Evolutionary conservation across 2,797 vertebrate species (phyloP).

Genomic region (Phalloptychus januarius): DNA sequence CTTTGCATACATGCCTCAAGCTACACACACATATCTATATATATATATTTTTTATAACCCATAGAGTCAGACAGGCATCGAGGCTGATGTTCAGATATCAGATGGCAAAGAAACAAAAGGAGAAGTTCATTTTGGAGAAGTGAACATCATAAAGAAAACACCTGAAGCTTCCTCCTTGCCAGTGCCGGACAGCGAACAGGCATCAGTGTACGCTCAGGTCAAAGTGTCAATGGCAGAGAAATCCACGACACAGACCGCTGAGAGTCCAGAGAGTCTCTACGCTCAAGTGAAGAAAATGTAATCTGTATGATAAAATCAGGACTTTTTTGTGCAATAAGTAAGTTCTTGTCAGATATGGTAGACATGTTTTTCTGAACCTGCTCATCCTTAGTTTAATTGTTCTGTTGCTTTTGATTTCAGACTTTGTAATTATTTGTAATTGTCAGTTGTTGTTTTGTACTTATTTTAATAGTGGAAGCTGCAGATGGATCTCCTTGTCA

Average conservation of each 20-base stretch:
- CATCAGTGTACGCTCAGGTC: conserved; percentile 2
- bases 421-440: too few relatives aligned
- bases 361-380: too few relatives aligned
- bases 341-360: too few relatives aligned
- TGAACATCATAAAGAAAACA: neutral
- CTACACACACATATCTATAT: too few relatives aligned
- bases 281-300: conserved; percentile 10
- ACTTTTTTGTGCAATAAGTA: too few relatives aligned
- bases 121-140: neutral
- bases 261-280: neutral
- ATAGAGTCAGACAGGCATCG: neutral
- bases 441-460: too few relatives aligned
- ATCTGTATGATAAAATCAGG: neutral
- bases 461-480: too few relatives aligned
- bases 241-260: neutral
- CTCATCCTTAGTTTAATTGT: too few relatives aligned
- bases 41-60: neutral
- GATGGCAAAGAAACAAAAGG: neutral
- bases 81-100: neutral
- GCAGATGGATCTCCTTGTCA: too few relatives aligned
- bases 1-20: too few relatives aligned
- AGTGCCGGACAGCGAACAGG: neutral
- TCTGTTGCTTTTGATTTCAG: too few relatives aligned
- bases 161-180: neutral
- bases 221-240: neutral